A percentile compares a stretch with the other conserved stretches of the same genome.
phyloP scores from a whole-genome alignment of 1,140 invertebrate species.

The Yoshiicerus persimilis region DNA sequence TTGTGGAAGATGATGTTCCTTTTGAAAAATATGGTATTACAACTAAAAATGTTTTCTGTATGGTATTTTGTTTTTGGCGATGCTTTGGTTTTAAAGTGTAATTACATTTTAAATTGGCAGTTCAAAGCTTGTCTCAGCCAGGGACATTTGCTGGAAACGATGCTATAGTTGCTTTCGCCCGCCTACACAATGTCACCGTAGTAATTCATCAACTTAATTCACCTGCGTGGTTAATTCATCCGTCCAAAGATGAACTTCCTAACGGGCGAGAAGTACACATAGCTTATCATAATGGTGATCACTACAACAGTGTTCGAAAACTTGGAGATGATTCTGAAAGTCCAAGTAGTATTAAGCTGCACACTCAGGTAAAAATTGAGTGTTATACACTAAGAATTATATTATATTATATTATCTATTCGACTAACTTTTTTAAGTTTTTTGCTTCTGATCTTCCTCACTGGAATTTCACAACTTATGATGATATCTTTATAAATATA shows the following conservation, averaged over 20 bases:
- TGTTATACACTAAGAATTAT: not conserved
- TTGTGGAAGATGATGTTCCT: slow-evolving; percentile 59
- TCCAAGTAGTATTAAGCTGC: slow-evolving; percentile 41
- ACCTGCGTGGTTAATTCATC: slow-evolving; percentile 56
- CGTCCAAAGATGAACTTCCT: slow-evolving; percentile 27
- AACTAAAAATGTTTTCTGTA: no score
- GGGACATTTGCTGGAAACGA: slow-evolving; percentile 63
- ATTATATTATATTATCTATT: no score
- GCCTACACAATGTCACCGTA: slow-evolving; percentile 57
- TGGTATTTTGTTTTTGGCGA: slow-evolving; percentile 29
- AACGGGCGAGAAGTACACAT: slow-evolving; percentile 38
- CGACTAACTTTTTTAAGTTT: no score
- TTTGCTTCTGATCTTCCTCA: no score
- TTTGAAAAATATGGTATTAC: slow-evolving; percentile 60
- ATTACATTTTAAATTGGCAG: slow-evolving; percentile 43
- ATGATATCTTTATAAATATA: not conserved
- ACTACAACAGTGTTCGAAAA: slow-evolving; percentile 46
- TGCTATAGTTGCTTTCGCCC: slow-evolving; percentile 61
- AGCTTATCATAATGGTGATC: slow-evolving; percentile 59
- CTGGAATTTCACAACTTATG: not conserved
- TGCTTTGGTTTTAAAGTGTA: not conserved
- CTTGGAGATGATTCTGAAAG: slow-evolving; percentile 45
- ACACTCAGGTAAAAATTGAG: slow-evolving; percentile 9
- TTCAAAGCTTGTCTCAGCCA: slow-evolving; percentile 55
- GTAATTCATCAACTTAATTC: slow-evolving; percentile 61